Evolutionary conservation across 2,113 vertebrate genomes (phyloP), one percentile per base, ranked within the genome.

Genomic region (Naja naja): DNA sequence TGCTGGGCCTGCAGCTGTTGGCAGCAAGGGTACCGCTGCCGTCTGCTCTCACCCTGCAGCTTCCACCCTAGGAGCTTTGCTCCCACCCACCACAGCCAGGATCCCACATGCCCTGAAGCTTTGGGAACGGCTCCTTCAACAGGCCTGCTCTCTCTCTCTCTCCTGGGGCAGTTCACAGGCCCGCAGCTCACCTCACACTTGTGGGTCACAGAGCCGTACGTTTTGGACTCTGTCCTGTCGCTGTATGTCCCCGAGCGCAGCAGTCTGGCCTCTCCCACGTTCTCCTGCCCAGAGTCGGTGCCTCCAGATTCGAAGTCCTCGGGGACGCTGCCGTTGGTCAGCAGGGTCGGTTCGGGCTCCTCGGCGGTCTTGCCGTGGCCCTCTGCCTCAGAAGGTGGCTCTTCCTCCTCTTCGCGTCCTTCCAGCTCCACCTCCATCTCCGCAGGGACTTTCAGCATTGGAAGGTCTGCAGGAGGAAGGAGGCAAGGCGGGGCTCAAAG

Each of bases 171-270:
- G 0, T 18, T n/a, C 39, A 52, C 30, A 3, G 2, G n/a, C 20
- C 58, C 3, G 0, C 18, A 43, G 18, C 98, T 98, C 96, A 99
- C 99, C 98, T 99, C 98, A 0, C 99, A 99, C 97, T 98, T 99
- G 97, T 99, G 99, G 0, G 98, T 99, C 96, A 99, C 96, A 0
- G 99, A 99, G 95, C 99, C 98, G 0, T 99, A 99, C 9, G 98
- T 98, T 94, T 99, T 98, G 0, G 99, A 99, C 96, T 99, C 99
- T 0, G 98, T 99, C 47, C 99, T 97, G 96, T 98, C 98, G 3
- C 98, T 98, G 90, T 98, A 98, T 0, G 97, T 97, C 0, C 97
- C 95, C 0, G 97, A 97, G 43, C 97, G 98, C 87, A 97, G 94
- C 92, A 97, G 96, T 14, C 97, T 97, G 3, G 95, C 97, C 20